Evolutionary conservation across 2,797 vertebrate species (phyloP), one percentile per base, ranked within the genome.

Genomic region (Anabas testudineus): DNA sequence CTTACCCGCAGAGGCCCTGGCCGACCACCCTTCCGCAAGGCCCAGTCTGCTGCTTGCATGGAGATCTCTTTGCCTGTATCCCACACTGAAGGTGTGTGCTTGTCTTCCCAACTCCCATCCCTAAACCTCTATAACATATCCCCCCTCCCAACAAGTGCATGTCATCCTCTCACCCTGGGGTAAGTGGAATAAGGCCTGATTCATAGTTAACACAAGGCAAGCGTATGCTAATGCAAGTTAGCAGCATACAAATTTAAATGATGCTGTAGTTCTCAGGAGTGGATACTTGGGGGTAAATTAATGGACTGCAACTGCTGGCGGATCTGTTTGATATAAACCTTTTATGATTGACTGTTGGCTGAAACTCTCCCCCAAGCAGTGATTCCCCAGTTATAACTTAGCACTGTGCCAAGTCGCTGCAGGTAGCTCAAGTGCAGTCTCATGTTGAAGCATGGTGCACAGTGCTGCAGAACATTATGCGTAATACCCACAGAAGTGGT

Each of bases 1-100:
- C 93, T 96, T 87, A 95, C 95, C 88, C 97, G 97, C 81, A 96
- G 98, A 69, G 96, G 96, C 82, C 95, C 97, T 2, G 96, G 96
- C 88, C 95, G 96, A 90, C 98, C 97, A 60, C 98, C 98, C 73
- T 99, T 99, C 94, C 95, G 98, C 91, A 99, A 99, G 95, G 98
- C 97, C 60, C 97, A 99, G 92, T 99, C 98, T 67, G 98, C 98
- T 77, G 98, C 98, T 92, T 99, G 98, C 95, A 99, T 99, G 97
- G 98, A 99, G 93, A 96, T 99, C 91, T 96, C 97, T 90, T 95
- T 99, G 92, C 97, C 98, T 85, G 95, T 97, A 91, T 93, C 94
- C 93, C 94, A 95, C 92, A 94, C 96, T 87, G 97, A 99, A 98
- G 98, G 98, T 98, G 95, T 93, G 95, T 95, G 93, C 92, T 92